Conservation (phyloP, 2,888 invertebrate species). For the Cremastinae sp. region DNA sequence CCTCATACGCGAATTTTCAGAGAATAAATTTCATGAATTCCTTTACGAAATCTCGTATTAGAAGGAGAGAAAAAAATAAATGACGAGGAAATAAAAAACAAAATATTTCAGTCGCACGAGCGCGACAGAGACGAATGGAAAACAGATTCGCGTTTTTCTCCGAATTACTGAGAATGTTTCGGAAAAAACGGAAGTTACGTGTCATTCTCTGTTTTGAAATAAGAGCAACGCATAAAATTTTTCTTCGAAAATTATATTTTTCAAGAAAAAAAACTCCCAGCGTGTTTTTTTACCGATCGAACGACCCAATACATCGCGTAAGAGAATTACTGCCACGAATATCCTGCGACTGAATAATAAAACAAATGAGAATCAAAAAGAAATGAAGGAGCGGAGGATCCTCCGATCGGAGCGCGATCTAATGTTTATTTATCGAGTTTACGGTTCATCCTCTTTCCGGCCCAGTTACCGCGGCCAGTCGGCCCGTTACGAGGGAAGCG, state of each 20-base stretch:
- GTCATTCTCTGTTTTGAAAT: no score
- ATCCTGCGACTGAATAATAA: slow-evolving; percentile 3
- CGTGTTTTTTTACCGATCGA: no score
- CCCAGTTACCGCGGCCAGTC: slow-evolving; percentile 69
- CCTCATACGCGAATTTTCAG: slow-evolving; percentile 43
- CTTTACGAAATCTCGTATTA: slow-evolving; percentile 26
- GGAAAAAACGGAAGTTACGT: no score
- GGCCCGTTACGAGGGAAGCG: slow-evolving; percentile 53
- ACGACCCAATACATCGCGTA: neutral
- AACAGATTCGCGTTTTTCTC: no score
- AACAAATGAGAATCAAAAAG: neutral
- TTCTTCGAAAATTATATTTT: neutral
- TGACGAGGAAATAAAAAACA: no score
- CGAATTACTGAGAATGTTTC: no score
- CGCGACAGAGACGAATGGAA: slow-evolving; percentile 15
- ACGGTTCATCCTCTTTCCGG: slow-evolving; percentile 75
- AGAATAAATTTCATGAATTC: slow-evolving; percentile 47
- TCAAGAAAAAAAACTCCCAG: neutral
- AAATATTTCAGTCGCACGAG: no score
- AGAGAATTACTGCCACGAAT: neutral
- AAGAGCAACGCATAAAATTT: no score
- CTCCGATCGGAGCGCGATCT: slow-evolving; percentile 56
- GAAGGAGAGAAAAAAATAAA: no score
- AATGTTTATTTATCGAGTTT: slow-evolving; percentile 75
- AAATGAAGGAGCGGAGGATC: neutral